phyloP scores from a whole-genome alignment of 2,113 vertebrate genomes.

The Oncorhynchus tshawytscha region DNA sequence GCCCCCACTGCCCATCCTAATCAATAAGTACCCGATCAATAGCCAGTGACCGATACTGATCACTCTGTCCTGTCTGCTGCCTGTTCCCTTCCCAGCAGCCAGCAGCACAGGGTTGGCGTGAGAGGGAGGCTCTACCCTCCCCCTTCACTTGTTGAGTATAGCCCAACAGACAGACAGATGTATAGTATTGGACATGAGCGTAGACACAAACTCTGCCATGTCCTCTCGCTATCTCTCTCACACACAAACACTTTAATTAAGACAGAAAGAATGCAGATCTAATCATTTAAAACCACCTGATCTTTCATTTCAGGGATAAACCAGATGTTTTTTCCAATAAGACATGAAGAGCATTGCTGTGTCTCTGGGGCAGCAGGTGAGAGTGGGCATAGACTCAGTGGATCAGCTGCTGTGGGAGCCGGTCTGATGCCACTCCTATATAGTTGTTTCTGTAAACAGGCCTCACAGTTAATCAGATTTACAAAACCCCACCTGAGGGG shows the following conservation, averaged over 20 bases:
- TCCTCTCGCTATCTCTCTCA: neutral
- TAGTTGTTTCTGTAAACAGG: neutral
- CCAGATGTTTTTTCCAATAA: neutral
- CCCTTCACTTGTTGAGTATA: conserved; percentile 38
- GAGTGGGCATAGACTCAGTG: neutral
- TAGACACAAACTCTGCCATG: neutral
- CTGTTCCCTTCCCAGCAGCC: conserved; percentile 24
- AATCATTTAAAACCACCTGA: neutral
- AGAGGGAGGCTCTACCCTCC: neutral
- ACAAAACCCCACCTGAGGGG: conserved; percentile 38
- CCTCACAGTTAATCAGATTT: conserved; percentile 25
- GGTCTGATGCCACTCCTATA: neutral
- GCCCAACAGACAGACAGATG: neutral
- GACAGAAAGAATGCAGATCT: neutral
- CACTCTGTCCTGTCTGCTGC: conserved; percentile 20
- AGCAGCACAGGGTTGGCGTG: conserved; percentile 31
- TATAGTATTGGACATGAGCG: conserved; percentile 16
- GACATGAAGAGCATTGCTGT: neutral
- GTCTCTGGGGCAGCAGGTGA: neutral
- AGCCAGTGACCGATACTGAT: conserved; percentile 65
- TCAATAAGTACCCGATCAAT: conserved; percentile 69
- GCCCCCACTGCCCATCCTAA: conserved; percentile 45
- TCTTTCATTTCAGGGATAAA: neutral
- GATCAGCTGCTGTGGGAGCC: neutral
- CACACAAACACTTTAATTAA: neutral